Base-by-base conservation (phyloP, 2,888 invertebrate genomes). In the Agrypnus murinus region DNA sequence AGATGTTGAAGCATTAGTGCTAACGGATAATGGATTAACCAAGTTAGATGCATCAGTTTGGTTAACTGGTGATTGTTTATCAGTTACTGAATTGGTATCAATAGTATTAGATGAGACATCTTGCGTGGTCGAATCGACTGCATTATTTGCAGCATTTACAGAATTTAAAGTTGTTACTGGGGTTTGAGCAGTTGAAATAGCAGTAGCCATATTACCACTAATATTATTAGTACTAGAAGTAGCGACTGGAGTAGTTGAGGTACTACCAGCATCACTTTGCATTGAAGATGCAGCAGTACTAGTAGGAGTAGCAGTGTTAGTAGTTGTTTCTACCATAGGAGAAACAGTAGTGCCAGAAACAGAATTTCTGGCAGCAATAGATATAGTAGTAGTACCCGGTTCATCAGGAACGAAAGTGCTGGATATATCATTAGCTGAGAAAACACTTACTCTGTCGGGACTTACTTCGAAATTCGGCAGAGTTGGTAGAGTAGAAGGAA, bases 351-450 rank as follows among this genome's bases (percentile, higher is more conserved):
- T 65, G 19, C 43, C 46, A 32, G 68, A 53, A 53, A 83, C 83
- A 82, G 86, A 82, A 79, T 86, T 87, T 83, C 87, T 85, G 76
- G 88, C 87, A 76, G 87, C 85, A 80, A 89, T 85, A 59, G 85
- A 86, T 78, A 87, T 87, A 77, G 89, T 87, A 74, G 88, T 82
- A 79, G 86, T 86, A 67, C 84, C 83, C 86, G 87, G 87, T 82
- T 87, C 87, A 73, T 86, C 85, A 81, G 89, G 84, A 84, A 85
- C 87, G 58, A 77, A 74, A 77, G 83, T 84, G 77, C 80, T 80
- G 46, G 83, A 71, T 34, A 80, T 58, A 77, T 84, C 85, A 73
- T 85, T 85, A 80, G 84, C 84, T 43, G 84, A 84, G 75, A 80
- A 83, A 53, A 85, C 75, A 50, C 80, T 81, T 58, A 85, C 84